Evolutionary conservation across 2,113 vertebrate species (phyloP).

Genomic region (Ovis aries): DNA sequence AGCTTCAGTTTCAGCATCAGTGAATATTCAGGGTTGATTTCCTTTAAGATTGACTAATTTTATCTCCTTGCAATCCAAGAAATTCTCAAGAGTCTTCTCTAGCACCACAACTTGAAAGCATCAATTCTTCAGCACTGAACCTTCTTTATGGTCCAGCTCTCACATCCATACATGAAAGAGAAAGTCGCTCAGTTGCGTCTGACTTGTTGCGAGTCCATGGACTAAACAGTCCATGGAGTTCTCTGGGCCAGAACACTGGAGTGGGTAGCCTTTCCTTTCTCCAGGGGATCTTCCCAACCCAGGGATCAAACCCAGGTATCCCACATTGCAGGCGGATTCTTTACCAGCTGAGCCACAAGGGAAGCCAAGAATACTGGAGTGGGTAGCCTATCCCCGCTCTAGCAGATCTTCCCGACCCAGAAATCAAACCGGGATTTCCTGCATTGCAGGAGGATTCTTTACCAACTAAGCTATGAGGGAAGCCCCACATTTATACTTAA

Average conservation of each 20-base stretch:
- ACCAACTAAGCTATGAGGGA: not conserved
- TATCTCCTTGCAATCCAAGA: not conserved
- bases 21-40: not conserved
- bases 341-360: not conserved
- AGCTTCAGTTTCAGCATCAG: not conserved
- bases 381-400: not conserved
- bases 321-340: fast-evolving
- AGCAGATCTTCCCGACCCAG: fast-evolving
- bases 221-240: not conserved
- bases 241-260: not conserved
- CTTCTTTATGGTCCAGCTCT: not conserved
- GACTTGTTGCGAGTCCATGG: not conserved
- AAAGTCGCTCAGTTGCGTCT: not conserved
- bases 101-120: not conserved
- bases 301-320: not conserved
- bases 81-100: not conserved
- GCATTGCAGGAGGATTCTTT: not conserved
- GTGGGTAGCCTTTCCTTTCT: not conserved
- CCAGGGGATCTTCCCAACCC: not conserved
- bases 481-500: not conserved
- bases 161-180: not conserved
- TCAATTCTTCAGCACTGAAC: not conserved
- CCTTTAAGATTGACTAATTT: not conserved
- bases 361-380: not conserved
- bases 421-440: not conserved